Evolutionary conservation across 2,888 invertebrate genomes (phyloP), one percentile per base, ranked within the genome.

Genomic region (Teleiodes luculella): DNA sequence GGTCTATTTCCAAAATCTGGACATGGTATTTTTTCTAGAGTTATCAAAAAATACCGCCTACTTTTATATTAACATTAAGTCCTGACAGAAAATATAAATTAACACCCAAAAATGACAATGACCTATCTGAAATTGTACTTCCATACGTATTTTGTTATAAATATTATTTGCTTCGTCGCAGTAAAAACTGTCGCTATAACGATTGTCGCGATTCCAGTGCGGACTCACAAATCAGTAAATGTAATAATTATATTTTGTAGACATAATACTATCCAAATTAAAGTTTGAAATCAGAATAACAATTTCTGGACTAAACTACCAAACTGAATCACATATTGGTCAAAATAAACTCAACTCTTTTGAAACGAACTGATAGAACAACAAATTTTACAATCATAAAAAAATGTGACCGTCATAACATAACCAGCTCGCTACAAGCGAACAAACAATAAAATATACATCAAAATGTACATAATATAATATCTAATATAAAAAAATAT

Each of bases 401-500:
- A 77, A 81, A 83, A 79, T 81, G 86, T 80, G 80, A 85, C 79
- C 74, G 64, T 74, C 76, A 83, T 83, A 86, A 87, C 86, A 83
- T 86, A 86, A 89, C 83, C 66, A 76, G 81, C 66, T 80, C 80
- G 72, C 84, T 79, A 76, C 76, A 45, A 84, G 79, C 78, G 79
- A 79, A 79, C 81, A 84, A 86, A 87, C 85, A 85, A 86, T 86
- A 88, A 87, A 88, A 87, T 87, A 86, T 88, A 88, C 88, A 89
- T 87, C 86, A 86, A 85, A 89, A 88, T 89, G 86, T 89, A 89
- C 89, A 88, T 84, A 88, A 87, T 87, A 88, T 84, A 86, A 83
- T 86, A 85, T 82, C 83, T 87, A 85, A 78, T 73, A 84, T 84
- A 80, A 83, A 83, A 71, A 81, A 84, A 84, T 76, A 88, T 86